Conservation (phyloP, 2,113 vertebrate genomes). For the Turdus rufiventris region DNA sequence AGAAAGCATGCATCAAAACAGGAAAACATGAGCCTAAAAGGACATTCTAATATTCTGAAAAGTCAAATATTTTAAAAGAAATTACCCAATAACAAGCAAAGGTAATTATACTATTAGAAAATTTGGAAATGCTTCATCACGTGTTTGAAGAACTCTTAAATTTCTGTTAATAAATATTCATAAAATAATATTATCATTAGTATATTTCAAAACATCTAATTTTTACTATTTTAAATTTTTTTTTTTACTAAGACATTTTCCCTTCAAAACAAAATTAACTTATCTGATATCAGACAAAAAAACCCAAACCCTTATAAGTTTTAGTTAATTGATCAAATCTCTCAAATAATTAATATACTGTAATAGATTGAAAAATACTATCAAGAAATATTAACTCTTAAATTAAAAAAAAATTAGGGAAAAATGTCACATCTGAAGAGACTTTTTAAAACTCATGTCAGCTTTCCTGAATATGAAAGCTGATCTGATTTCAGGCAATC, state of each 20-base stretch:
- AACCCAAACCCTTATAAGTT: rapidly evolving
- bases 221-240: background rate
- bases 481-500: background rate
- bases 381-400: background rate
- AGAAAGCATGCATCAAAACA: background rate
- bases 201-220: background rate
- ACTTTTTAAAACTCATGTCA: background rate
- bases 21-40: background rate
- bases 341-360: background rate
- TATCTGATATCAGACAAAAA: background rate
- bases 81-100: background rate
- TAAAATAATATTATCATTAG: background rate
- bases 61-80: background rate
- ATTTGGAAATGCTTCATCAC: background rate
- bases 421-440: background rate
- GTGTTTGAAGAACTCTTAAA: background rate
- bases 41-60: background rate
- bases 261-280: background rate
- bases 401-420: background rate
- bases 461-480: background rate
- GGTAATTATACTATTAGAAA: background rate
- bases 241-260: background rate
- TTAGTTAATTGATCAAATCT: background rate
- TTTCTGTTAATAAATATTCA: background rate
- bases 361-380: background rate